These are phyloP conservation scores for Scomber japonicus DNA, from an alignment of 2,113 vertebrate species.

Conservation along the genomic window DNA sequence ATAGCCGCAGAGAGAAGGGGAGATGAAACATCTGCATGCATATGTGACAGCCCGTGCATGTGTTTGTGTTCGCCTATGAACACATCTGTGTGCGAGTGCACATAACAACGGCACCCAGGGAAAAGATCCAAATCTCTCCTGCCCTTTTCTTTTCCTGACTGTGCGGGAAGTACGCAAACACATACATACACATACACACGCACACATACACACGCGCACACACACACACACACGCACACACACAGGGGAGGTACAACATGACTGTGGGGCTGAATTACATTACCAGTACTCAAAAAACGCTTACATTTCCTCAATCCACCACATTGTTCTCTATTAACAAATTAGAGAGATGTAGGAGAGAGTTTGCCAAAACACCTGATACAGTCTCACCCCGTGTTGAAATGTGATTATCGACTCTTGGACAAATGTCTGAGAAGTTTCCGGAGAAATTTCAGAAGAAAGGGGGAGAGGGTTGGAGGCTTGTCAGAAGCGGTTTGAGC, in stretches of 20 bases:
- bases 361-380: constrained; percentile 53
- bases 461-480: not conserved
- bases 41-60: constrained; percentile 16
- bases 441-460: constrained; percentile 8
- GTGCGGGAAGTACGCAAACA: constrained; percentile 13
- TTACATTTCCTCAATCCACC: constrained; percentile 1
- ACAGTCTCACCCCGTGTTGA: constrained; percentile 14
- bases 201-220: not conserved
- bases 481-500: constrained; percentile 24
- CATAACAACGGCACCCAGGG: not conserved
- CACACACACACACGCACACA: not conserved
- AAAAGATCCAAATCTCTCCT: constrained; percentile 25
- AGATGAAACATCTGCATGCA: constrained; percentile 53
- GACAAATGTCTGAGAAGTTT: constrained; percentile 41
- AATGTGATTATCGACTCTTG: constrained; percentile 40
- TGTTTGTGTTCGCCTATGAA: constrained; percentile 7
- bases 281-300: constrained; percentile 3
- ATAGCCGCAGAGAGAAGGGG: constrained; percentile 45
- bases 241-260: constrained; percentile 8
- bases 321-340: constrained; percentile 32
- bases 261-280: constrained; percentile 41
- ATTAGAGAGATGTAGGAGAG: constrained; percentile 1
- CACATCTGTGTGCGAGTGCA: constrained; percentile 11
- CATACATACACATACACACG: too few species aligned
- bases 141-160: not conserved